phyloP scores from a whole-genome alignment of 2,797 vertebrate genomes.

The Chloroceryle inda region DNA sequence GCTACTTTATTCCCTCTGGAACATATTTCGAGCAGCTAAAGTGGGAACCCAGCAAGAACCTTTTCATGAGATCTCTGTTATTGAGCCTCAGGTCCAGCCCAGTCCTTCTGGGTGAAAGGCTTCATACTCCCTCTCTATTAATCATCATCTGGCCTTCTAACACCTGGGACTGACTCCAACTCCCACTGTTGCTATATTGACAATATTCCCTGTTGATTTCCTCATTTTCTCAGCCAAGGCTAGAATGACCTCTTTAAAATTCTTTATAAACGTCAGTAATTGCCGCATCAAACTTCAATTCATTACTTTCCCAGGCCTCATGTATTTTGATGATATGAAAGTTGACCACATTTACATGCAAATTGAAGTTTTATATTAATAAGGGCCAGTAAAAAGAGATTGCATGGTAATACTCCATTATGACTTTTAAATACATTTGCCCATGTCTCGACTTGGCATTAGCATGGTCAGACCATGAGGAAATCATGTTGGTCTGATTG shows the following conservation, averaged over 20 bases:
- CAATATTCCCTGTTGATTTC: constrained; percentile 90
- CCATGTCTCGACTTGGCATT: constrained; percentile 94
- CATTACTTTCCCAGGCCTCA: constrained; percentile 92
- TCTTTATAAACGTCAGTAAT: constrained; percentile 95
- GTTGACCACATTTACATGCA: constrained; percentile 99
- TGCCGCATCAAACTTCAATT: constrained; percentile 92
- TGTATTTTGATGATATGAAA: constrained; percentile 99
- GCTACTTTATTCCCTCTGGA: constrained; percentile 82
- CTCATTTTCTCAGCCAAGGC: constrained; percentile 86
- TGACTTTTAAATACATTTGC: constrained; percentile 99
- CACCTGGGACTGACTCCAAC: constrained; percentile 87
- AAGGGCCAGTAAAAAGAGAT: constrained; percentile 92
- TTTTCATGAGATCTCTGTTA: constrained; percentile 78
- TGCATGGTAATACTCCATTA: constrained; percentile 97
- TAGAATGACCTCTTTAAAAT: constrained; percentile 93
- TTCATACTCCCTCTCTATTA: constrained; percentile 83
- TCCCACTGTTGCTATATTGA: constrained; percentile 88
- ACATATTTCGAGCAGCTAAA: constrained; percentile 78
- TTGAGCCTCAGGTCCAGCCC: constrained; percentile 80
- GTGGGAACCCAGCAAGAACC: constrained; percentile 81
- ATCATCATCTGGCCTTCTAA: constrained; percentile 83
- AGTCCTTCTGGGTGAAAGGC: constrained; percentile 83
- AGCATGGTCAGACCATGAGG: constrained; percentile 93
- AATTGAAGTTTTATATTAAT: constrained; percentile 99
- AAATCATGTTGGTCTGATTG: constrained; percentile 98